phyloP scores from a whole-genome alignment of 92 coral and sea anemone genomes.

The Palythoa heliodiscus region DNA sequence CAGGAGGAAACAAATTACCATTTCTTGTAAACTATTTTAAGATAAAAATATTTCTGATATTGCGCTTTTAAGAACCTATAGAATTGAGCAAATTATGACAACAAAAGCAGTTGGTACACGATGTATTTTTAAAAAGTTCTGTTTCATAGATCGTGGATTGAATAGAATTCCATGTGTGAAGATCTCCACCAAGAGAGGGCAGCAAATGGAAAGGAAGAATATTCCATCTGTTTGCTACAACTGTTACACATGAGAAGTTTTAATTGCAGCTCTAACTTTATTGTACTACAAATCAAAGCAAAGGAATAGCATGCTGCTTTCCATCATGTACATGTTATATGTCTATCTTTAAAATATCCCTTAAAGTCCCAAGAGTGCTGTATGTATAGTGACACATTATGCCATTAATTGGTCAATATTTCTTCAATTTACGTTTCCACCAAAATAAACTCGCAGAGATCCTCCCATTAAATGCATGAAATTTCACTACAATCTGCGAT shows the following conservation, averaged over 20 bases:
- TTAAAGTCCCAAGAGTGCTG: slow-evolving; percentile 27
- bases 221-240: slow-evolving; percentile 25
- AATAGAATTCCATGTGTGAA: too few relatives aligned
- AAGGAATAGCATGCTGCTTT: slow-evolving; percentile 46
- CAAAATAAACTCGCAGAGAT: slow-evolving; percentile 14
- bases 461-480: slow-evolving; percentile 21
- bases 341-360: slow-evolving; percentile 33
- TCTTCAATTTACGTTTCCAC: slow-evolving; percentile 13
- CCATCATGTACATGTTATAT: slow-evolving; percentile 43
- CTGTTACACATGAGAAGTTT: slow-evolving; percentile 30
- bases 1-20: too few relatives aligned
- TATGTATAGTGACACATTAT: slow-evolving; percentile 33
- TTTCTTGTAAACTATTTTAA: too few relatives aligned
- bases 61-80: too few relatives aligned
- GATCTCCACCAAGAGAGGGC: too few relatives aligned
- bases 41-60: too few relatives aligned
- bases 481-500: slow-evolving; percentile 6
- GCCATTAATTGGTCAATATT: slow-evolving; percentile 23
- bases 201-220: too few relatives aligned
- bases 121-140: too few relatives aligned
- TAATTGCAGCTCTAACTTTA: slow-evolving; percentile 24
- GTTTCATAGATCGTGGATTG: too few relatives aligned
- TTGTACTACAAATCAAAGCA: slow-evolving; percentile 49
- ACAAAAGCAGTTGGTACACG: too few relatives aligned
- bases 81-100: too few relatives aligned